Conservation (phyloP, 2,797 vertebrate species). For the Cuniculus paca region DNA sequence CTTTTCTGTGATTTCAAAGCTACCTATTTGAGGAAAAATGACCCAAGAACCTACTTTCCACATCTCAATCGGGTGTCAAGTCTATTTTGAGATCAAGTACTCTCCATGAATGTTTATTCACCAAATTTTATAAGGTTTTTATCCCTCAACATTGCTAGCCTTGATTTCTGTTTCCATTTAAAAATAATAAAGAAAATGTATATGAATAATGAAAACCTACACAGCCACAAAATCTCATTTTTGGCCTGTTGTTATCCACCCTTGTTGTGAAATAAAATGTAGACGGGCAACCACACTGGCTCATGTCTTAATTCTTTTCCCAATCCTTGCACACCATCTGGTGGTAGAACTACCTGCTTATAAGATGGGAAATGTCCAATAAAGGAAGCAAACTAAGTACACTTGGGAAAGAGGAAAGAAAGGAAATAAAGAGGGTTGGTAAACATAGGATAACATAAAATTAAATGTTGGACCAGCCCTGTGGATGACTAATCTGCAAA, state of each 20-base stretch:
- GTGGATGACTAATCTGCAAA: neutral
- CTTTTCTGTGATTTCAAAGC: neutral
- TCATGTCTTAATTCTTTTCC: neutral
- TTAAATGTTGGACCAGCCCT: neutral
- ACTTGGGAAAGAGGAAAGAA: neutral
- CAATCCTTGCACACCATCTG: slow-evolving; percentile 80
- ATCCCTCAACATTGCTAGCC: neutral
- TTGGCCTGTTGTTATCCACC: neutral
- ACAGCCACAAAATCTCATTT: neutral
- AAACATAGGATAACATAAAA: neutral
- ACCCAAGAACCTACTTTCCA: neutral
- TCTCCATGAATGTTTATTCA: neutral
- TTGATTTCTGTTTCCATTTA: slow-evolving; percentile 1
- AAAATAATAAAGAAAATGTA: neutral
- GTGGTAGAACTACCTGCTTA: slow-evolving; percentile 62
- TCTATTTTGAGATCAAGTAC: neutral
- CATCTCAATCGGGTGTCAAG: neutral
- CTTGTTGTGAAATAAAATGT: slow-evolving; percentile 14
- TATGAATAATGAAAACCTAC: neutral
- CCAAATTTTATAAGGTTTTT: neutral
- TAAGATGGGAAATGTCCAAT: neutral
- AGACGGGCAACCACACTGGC: neutral
- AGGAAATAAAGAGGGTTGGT: neutral
- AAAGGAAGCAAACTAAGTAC: neutral
- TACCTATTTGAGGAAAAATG: neutral